These are phyloP conservation scores for Zoanthus gigantus DNA, from an alignment of 92 coral and sea anemone species.

Conservation along the genomic window DNA sequence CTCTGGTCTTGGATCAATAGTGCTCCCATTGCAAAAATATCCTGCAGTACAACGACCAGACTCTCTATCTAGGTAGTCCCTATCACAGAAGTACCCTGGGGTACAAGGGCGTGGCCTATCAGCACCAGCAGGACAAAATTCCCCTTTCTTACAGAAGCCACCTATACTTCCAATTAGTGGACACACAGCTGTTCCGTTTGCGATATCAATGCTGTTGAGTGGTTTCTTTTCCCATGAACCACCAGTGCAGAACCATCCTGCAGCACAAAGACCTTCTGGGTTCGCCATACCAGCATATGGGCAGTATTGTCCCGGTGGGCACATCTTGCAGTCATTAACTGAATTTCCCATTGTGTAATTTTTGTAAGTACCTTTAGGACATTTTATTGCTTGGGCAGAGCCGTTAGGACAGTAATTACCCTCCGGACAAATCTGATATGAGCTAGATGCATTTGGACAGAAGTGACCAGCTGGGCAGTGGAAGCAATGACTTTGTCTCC, in stretches of 20 bases:
- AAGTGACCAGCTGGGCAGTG: constrained; percentile 89
- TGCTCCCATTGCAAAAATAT: constrained; percentile 97
- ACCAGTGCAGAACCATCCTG: constrained; percentile 97
- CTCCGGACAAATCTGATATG: constrained; percentile 76
- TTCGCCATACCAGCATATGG: constrained; percentile 77
- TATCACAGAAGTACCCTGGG: constrained; percentile 91
- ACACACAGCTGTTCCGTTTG: constrained; percentile 87
- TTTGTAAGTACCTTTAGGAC: constrained; percentile 96
- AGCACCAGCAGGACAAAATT: constrained; percentile 93
- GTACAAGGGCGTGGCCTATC: constrained; percentile 93
- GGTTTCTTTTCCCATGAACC: constrained; percentile 98
- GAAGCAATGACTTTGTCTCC: constrained; percentile 85
- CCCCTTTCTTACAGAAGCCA: constrained; percentile 93
- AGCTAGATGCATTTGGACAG: constrained; percentile 96
- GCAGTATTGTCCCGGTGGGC: constrained; percentile 95
- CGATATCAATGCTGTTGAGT: constrained; percentile 77
- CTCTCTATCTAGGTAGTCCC: constrained; percentile 80
- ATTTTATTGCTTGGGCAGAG: constrained; percentile 74
- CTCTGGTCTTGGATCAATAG: constrained; percentile 80
- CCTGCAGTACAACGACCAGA: constrained; percentile 94
- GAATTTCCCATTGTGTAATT: constrained; percentile 88
- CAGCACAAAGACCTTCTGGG: constrained; percentile 90
- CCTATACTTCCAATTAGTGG: constrained; percentile 94
- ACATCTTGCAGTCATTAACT: constrained; percentile 84
- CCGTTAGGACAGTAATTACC: constrained; percentile 94